Evolutionary conservation across 2,888 invertebrate genomes (phyloP).

Genomic region (Philaethria dido): DNA sequence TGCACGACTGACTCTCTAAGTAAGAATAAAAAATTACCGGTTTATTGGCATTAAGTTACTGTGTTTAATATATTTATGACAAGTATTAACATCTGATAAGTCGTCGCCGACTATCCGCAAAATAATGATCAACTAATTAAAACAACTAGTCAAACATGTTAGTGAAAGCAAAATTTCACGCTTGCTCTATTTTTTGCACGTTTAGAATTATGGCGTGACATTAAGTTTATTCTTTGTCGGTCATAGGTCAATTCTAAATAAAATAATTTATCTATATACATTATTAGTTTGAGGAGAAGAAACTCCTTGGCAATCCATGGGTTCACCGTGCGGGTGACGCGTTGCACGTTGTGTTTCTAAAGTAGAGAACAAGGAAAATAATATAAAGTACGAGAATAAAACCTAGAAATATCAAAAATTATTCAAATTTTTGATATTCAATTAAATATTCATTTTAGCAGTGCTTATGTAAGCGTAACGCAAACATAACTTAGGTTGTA

Average conservation of each 20-base stretch:
- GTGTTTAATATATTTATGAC: conserved; percentile 22
- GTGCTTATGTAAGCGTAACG: background rate
- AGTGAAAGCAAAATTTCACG: conserved; percentile 77
- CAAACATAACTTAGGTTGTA: too few relatives aligned
- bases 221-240: conserved; percentile 38
- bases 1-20: conserved; percentile 30
- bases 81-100: conserved; percentile 43
- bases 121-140: conserved; percentile 69
- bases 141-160: conserved; percentile 61
- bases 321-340: too few relatives aligned
- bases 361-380: too few relatives aligned
- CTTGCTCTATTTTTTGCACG: conserved; percentile 57
- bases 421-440: background rate
- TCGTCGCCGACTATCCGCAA: conserved; percentile 46
- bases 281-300: too few relatives aligned
- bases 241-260: conserved; percentile 3
- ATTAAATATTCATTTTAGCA: background rate
- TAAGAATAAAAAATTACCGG: conserved; percentile 25
- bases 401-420: background rate
- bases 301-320: too few relatives aligned
- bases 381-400: background rate
- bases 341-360: too few relatives aligned
- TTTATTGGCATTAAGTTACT: conserved; percentile 16
- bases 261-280: too few relatives aligned
- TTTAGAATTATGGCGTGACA: conserved; percentile 50